Evolutionary conservation across 1,140 invertebrate species (phyloP).

Genomic region (Scaptomyza graminum): DNA sequence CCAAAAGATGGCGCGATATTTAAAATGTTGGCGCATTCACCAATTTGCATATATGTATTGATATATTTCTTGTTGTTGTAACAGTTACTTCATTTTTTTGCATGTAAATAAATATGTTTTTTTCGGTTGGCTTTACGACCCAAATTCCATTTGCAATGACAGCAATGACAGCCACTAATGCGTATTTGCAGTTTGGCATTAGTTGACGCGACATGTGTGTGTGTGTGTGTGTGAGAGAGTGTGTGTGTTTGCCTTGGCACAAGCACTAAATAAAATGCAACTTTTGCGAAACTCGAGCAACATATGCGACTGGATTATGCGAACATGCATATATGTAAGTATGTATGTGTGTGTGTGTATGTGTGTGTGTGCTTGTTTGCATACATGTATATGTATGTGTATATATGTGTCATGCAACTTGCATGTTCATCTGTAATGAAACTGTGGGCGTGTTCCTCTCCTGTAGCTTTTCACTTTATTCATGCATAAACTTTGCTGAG

Average conservation of each 20-base stretch:
- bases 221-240: constrained; percentile 40
- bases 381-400: not conserved
- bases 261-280: constrained; percentile 67
- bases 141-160: constrained; percentile 9
- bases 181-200: constrained; percentile 57
- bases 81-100: not conserved
- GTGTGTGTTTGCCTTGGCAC: constrained; percentile 21
- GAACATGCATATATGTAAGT: constrained; percentile 36
- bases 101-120: not conserved
- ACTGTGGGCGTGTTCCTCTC: constrained; percentile 24
- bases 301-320: constrained; percentile 62
- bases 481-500: constrained; percentile 76
- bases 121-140: constrained; percentile 1
- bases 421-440: constrained; percentile 4
- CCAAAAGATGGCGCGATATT: constrained; percentile 14
- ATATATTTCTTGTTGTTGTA: not conserved
- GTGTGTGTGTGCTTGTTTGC: constrained; percentile 10
- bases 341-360: constrained; percentile 3
- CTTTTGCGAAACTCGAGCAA: constrained; percentile 48
- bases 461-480: constrained; percentile 73
- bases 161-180: constrained; percentile 47
- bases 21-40: not conserved
- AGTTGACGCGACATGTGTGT: constrained; percentile 41
- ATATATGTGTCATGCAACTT: constrained; percentile 6
- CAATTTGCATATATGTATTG: too few species aligned